A percentile compares a stretch with the other conserved stretches of the same genome.
These are phyloP conservation scores for Leptobrachium leishanense DNA, from an alignment of 2,113 vertebrate species.

Conservation along the genomic window DNA sequence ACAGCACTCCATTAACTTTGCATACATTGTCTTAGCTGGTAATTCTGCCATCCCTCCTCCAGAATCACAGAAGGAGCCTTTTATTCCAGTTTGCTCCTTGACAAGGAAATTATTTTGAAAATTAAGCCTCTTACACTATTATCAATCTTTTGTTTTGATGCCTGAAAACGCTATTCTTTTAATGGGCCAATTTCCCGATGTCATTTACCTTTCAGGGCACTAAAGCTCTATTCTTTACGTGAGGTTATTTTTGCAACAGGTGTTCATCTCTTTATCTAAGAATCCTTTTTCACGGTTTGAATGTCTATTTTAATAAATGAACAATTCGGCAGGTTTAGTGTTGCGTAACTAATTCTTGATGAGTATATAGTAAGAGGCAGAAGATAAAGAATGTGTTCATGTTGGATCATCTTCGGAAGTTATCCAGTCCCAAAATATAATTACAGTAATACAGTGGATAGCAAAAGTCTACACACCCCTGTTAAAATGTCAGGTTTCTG, in stretches of 20 bases:
- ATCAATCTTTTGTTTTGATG: conserved; percentile 51
- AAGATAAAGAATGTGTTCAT: too few relatives aligned
- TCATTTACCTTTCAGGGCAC: conserved; percentile 45
- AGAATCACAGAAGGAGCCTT: conserved; percentile 40
- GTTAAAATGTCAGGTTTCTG: too few relatives aligned
- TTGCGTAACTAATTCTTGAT: conserved; percentile 6
- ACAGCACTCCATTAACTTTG: conserved; percentile 34
- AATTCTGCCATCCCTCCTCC: conserved; percentile 33
- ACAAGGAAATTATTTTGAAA: conserved; percentile 44
- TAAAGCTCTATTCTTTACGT: conserved; percentile 22
- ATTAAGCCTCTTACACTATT: conserved; percentile 50
- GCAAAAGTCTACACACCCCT: too few relatives aligned
- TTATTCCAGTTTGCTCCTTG: conserved; percentile 43
- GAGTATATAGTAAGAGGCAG: background rate
- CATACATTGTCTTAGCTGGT: conserved; percentile 45
- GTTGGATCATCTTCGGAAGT: too few relatives aligned
- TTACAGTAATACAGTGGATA: too few relatives aligned
- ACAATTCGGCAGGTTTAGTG: conserved; percentile 1
- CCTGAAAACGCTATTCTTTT: conserved; percentile 48
- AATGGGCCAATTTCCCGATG: conserved; percentile 46
- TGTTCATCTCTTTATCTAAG: conserved; percentile 36
- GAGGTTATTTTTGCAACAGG: conserved; percentile 45
- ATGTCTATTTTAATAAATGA: conserved; percentile 32
- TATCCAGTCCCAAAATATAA: too few relatives aligned
- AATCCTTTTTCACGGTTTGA: conserved; percentile 26